Evolutionary conservation across 2,113 vertebrate genomes (phyloP).

Genomic region (Noctilio leporinus): DNA sequence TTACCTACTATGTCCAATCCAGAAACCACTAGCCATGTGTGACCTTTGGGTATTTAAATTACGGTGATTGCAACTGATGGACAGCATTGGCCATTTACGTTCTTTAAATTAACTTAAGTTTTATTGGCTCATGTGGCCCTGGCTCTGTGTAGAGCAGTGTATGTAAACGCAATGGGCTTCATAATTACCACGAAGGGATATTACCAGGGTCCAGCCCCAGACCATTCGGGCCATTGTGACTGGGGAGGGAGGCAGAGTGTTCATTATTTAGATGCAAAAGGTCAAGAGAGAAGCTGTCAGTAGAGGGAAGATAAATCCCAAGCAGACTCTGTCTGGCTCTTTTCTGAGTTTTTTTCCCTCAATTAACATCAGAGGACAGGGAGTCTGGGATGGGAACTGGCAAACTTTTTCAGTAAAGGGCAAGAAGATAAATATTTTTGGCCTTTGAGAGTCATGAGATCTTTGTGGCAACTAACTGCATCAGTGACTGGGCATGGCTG

Average conservation of each 20-base stretch:
- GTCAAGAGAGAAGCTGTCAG: background rate
- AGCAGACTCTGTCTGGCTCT: background rate
- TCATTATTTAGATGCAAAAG: background rate
- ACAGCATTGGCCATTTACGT: background rate
- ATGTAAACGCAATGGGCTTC: background rate
- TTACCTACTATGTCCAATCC: background rate
- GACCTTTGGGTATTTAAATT: background rate
- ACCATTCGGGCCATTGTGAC: background rate
- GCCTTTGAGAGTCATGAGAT: rapidly evolving
- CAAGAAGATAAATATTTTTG: background rate
- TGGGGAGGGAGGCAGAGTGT: background rate
- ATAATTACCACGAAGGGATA: background rate
- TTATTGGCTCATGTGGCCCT: background rate
- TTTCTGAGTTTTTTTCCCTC: background rate
- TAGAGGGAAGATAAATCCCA: background rate
- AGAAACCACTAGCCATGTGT: no score
- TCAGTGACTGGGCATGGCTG: background rate
- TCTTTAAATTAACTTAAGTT: background rate
- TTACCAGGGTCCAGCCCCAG: background rate
- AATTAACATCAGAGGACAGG: background rate
- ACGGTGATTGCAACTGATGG: background rate
- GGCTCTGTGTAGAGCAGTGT: background rate
- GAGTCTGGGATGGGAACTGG: background rate
- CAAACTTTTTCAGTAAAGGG: background rate
- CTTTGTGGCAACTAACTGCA: no score